Evolutionary conservation across 2,888 invertebrate species (phyloP), one percentile per base, ranked within the genome.

Genomic region (Bedellia somnulentella): DNA sequence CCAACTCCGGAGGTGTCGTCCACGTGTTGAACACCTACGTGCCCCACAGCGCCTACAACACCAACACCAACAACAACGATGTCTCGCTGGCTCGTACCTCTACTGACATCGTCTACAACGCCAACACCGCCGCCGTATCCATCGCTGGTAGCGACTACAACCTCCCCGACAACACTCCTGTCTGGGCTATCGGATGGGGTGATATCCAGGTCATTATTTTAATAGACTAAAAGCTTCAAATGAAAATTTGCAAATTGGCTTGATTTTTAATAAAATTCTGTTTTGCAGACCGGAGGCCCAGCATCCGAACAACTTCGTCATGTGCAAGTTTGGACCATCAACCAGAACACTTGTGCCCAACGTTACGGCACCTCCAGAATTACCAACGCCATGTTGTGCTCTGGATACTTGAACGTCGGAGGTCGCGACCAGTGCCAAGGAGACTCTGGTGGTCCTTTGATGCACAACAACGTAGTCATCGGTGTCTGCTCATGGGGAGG

Each of bases 131-230:
- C 1, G 29, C 52, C 1, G 49, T 25, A 4, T 16, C 24, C 3
- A 51, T 71, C 12, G 49, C 53, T 14, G 47, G 57, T 1, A 15
- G 51, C 5, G 49, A 43, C 22, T 52, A 52, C 33, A 44, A 49
- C 25, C 39, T 59, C 4, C 46, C 37, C 3, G 56, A 51, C 14
- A 51, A 60, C 32, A 46, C 47, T 22, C 38, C 40, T 3, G 58
- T 63, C 2, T 52, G 58, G 46, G 58, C 67, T 10, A 47, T 54
- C 21, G 77, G 76, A 36, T 75, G 68, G 70, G 68, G 71, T n/a
- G 31, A 35, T 1, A 53, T 42, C 24, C 38, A 39, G 13, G 58
- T 61, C 37, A 52, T 52, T 46, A 14, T 12, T 31, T 24, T 24
- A 8, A 5, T 5, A 18, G 5, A 6, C 18, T 18, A 18, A 18